These are phyloP conservation scores for Ganaspis sp. DNA, from an alignment of 1,140 invertebrate species.

Conservation along the genomic window DNA sequence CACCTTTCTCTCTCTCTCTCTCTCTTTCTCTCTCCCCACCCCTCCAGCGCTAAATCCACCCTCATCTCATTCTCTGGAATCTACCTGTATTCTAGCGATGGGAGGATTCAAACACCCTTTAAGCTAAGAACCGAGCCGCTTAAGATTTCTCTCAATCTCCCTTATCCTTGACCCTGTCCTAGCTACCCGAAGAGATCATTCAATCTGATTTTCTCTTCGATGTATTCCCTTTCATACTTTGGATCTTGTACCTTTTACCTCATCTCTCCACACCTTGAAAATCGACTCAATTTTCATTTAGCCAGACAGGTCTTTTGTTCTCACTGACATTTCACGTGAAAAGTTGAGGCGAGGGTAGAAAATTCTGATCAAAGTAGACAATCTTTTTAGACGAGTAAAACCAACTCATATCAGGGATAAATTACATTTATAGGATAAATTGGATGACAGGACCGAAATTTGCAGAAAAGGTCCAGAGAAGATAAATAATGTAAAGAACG, in stretches of 20 bases:
- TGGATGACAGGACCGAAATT: too few species aligned
- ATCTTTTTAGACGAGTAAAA: too few species aligned
- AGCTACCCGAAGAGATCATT: not conserved
- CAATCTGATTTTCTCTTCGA: slow-evolving; percentile 14
- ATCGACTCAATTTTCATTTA: slow-evolving; percentile 14
- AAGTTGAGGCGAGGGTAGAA: not conserved
- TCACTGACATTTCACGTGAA: not conserved
- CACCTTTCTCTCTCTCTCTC: not conserved
- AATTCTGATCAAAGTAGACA: too few species aligned
- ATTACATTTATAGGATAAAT: too few species aligned
- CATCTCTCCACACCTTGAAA: slow-evolving; percentile 1
- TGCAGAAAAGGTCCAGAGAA: too few species aligned
- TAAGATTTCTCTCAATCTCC: slow-evolving; percentile 49
- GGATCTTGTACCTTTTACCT: not conserved
- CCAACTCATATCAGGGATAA: too few species aligned
- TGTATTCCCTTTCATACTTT: slow-evolving; percentile 11
- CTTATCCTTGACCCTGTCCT: slow-evolving; percentile 36
- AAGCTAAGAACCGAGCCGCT: slow-evolving; percentile 26
- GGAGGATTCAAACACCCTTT: slow-evolving; percentile 1
- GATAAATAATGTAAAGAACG: too few species aligned
- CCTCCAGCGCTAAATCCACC: not conserved
- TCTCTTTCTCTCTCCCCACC: not conserved
- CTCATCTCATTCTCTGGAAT: slow-evolving; percentile 27
- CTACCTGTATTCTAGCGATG: not conserved
- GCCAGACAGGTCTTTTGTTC: not conserved